phyloP scores from a whole-genome alignment of 2,113 vertebrate species.

The Peromyscus leucopus region DNA sequence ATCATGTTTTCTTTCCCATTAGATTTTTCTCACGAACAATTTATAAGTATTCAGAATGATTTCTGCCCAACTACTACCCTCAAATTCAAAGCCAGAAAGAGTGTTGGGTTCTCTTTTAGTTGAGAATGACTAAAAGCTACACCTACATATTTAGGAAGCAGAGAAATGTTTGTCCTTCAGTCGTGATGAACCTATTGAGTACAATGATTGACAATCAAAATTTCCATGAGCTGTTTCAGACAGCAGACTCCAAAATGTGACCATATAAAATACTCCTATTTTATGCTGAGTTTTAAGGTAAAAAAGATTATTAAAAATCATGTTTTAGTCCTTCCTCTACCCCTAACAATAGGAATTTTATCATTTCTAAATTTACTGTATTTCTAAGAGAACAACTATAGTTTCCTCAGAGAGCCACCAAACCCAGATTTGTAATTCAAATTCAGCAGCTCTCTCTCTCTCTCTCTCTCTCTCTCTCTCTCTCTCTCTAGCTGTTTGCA shows the following conservation, averaged over 20 bases:
- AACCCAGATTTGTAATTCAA: conserved; percentile 51
- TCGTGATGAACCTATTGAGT: background rate
- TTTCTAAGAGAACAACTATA: conserved; percentile 43
- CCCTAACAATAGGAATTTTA: conserved; percentile 51
- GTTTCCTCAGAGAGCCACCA: background rate
- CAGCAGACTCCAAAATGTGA: conserved; percentile 50
- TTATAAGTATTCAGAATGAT: conserved; percentile 39
- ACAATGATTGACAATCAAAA: conserved; percentile 51
- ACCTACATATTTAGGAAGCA: conserved; percentile 59
- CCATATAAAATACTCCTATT: background rate
- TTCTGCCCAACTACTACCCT: background rate
- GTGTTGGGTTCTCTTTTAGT: conserved; percentile 38
- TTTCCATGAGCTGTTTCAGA: conserved; percentile 37
- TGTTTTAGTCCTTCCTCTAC: background rate
- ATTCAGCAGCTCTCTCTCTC: background rate
- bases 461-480: conserved; percentile 14
- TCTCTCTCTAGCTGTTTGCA: conserved; percentile 26
- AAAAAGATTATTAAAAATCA: conserved; percentile 39
- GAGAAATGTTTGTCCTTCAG: conserved; percentile 9
- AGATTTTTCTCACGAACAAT: conserved; percentile 39
- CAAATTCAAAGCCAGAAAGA: conserved; percentile 46
- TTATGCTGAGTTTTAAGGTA: conserved; percentile 33
- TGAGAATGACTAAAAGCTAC: conserved; percentile 21
- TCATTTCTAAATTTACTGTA: background rate
- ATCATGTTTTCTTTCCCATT: background rate